Evolutionary conservation across 1,140 invertebrate genomes (phyloP).

Genomic region (Popillia japonica): DNA sequence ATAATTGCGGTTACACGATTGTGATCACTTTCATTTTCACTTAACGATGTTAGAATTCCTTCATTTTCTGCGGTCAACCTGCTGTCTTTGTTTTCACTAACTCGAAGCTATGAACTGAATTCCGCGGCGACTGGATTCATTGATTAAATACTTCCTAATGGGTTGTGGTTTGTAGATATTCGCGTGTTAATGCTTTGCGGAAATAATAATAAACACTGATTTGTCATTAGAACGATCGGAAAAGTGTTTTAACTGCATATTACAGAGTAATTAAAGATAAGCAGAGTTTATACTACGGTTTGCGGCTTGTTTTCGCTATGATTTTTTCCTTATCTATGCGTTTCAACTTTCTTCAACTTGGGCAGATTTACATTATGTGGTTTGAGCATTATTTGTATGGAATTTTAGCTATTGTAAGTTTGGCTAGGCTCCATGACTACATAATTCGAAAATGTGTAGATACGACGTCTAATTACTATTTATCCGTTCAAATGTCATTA

Average conservation of each 20-base stretch:
- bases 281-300: neutral
- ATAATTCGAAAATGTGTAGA: no score
- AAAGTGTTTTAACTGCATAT: neutral
- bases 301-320: neutral
- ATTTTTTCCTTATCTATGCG: neutral
- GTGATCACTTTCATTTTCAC: slow-evolving; percentile 12
- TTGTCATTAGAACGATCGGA: neutral
- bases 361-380: no score
- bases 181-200: neutral
- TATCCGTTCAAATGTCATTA: no score
- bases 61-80: neutral
- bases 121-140: neutral
- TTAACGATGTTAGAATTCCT: slow-evolving; percentile 9
- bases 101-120: neutral
- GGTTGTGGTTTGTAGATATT: neutral
- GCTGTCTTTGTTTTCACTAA: neutral
- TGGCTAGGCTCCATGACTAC: no score
- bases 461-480: no score
- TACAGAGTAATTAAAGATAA: neutral
- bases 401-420: no score
- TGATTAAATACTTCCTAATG: slow-evolving; percentile 4
- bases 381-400: no score
- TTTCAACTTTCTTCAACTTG: neutral
- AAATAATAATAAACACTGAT: neutral
- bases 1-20: neutral